These are phyloP conservation scores for Temnopleurus reevesii DNA, from an alignment of 53 echinoderm and acorn worm genomes.

Conservation along the genomic window DNA sequence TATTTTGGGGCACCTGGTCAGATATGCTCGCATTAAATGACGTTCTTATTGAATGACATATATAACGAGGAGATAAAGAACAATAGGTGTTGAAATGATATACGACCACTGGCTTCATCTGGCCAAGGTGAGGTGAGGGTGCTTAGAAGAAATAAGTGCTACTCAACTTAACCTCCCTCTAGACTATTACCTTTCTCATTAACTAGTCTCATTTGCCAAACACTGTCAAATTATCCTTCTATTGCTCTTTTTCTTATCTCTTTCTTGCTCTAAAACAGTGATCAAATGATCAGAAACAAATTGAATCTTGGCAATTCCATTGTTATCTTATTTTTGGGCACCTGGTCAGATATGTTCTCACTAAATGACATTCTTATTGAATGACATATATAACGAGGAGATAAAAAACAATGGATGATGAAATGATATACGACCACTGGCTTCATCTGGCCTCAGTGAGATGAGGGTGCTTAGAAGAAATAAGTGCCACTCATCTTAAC, in stretches of 20 bases:
- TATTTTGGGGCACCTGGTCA: too few species aligned
- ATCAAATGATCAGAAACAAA: not conserved
- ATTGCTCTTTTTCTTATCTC: too few species aligned
- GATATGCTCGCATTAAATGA: too few species aligned
- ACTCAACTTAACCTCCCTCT: not conserved
- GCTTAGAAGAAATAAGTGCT: slow-evolving; percentile 26
- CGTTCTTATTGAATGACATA: not conserved
- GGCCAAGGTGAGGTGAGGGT: slow-evolving; percentile 23
- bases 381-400: not conserved
- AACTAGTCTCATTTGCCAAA: not conserved
- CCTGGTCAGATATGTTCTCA: too few species aligned
- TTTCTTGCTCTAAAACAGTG: not conserved
- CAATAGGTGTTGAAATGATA: not conserved
- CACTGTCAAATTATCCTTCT: too few species aligned
- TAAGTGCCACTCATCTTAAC: slow-evolving; percentile 1
- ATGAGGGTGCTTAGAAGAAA: slow-evolving; percentile 17
- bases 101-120: not conserved
- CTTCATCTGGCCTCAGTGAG: not conserved
- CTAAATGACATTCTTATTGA: too few species aligned
- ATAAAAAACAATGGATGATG: not conserved
- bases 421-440: not conserved
- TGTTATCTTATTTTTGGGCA: too few species aligned
- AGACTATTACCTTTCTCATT: slow-evolving; percentile 23
- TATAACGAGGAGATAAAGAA: not conserved
- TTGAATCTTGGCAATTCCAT: too few species aligned